phyloP scores from a whole-genome alignment of 2,888 invertebrate genomes.

The Nyleta sp. region DNA sequence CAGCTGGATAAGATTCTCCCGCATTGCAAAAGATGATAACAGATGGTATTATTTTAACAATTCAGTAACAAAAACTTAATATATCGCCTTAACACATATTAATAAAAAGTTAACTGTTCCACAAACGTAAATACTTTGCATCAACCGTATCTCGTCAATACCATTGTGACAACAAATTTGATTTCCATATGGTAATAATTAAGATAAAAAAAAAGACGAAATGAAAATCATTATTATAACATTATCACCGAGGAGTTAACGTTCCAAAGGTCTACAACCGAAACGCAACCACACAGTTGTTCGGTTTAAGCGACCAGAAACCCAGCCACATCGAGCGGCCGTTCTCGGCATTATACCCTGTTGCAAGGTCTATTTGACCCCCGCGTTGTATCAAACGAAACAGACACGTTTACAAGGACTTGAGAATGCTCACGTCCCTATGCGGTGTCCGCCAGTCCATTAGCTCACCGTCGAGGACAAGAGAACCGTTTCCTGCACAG shows the following conservation, averaged over 20 bases:
- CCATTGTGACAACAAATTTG: neutral
- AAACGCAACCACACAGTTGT: no score
- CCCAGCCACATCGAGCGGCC: no score
- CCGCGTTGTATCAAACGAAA: neutral
- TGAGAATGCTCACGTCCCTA: conserved; percentile 33
- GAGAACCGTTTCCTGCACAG: conserved; percentile 42
- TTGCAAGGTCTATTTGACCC: neutral
- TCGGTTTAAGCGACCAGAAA: no score
- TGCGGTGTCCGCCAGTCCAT: conserved; percentile 14
- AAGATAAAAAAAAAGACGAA: neutral
- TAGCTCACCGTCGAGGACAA: conserved; percentile 57
- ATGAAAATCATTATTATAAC: neutral
- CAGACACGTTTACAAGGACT: conserved; percentile 58
- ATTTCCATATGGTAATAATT: neutral
- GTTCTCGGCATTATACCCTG: conserved; percentile 33
- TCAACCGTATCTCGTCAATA: neutral
- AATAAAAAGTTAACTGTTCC: neutral
- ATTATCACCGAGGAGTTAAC: neutral
- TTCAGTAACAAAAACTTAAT: no score
- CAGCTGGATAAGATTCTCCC: no score
- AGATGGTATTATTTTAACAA: no score
- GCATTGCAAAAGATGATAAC: no score
- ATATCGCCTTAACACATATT: no score
- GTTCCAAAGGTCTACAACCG: no score
- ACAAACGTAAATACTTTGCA: neutral